Evolutionary conservation across 2,888 invertebrate species (phyloP), one percentile per base, ranked within the genome.

Genomic region (Acheta domesticus): DNA sequence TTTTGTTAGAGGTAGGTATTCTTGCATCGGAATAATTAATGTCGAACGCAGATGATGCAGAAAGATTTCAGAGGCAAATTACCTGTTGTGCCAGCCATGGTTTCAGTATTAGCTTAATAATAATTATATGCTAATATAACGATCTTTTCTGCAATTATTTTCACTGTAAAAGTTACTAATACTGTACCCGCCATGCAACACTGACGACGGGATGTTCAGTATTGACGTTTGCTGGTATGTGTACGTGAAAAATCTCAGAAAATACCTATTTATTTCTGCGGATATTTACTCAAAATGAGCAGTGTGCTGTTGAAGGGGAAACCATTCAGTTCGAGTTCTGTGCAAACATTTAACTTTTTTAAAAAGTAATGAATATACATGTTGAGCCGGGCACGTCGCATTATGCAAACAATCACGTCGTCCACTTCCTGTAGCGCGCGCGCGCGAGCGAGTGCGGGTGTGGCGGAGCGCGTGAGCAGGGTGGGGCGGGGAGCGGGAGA

Each of bases 291-390:
- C 62, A 62, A 62, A 62, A 19, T 12, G 62, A 8, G n/a, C 62
- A 62, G n/a, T n/a, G 12, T n/a, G 16, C 14, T 62, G 14, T 62
- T 62, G n/a, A 14, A 62, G 62, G n/a, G n/a, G n/a, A 62, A 62
- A 62, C 62, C 62, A 62, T 62, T 62, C 62, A 62, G 14, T 62
- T n/a, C 62, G n/a, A 62, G 62, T 19, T 62, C 62, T 62, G 62
- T 62, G 62, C 62, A 62, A 62, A 62, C 62, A 62, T 62, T 62
- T 62, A 62, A 62, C 62, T 62, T 62, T 62, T 62, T 62, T 19
- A 62, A n/a, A 62, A 62, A 19, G 62, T 62, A 62, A 62, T 62
- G 62, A 62, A 62, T 62, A 62, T 62, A 62, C 62, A 62, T 19
- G 62, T 62, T 62, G 62, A 62, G 62, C 14, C 62, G 62, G 62